Percentiles rank a stretch among this genome's conserved stretches.
Evolutionary conservation across 30 jellyfish, hydroid and myxozoan species (phyloP).

Genomic region (Mastigias papua): DNA sequence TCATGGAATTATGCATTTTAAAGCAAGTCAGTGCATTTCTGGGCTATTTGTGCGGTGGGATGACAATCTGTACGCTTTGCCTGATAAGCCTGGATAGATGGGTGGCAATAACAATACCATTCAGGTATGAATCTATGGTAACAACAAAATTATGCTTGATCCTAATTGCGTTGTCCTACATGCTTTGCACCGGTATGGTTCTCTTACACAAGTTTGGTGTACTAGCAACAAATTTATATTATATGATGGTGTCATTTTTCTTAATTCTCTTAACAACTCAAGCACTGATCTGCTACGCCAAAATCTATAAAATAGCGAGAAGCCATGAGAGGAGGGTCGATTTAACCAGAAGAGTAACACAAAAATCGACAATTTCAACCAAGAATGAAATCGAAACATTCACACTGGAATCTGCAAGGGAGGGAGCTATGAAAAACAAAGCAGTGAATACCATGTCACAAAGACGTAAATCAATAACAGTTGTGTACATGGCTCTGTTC

Average conservation of each 20-base stretch:
- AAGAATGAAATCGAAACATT: neutral
- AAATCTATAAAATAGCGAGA: slow-evolving; percentile 27
- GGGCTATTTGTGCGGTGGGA: slow-evolving; percentile 27
- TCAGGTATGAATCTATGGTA: slow-evolving; percentile 1
- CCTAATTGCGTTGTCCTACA: neutral
- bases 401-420: neutral
- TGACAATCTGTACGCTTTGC: slow-evolving; percentile 3
- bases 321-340: slow-evolving; percentile 19
- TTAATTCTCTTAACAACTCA: neutral
- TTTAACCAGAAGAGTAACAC: neutral
- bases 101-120: slow-evolving; percentile 21
- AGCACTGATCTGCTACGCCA: slow-evolving; percentile 19
- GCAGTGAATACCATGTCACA: neutral
- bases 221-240: neutral
- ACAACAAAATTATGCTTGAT: neutral
- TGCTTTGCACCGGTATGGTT: neutral
- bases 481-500: neutral
- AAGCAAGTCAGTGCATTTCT: slow-evolving; percentile 1
- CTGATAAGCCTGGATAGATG: slow-evolving; percentile 35
- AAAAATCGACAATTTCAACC: neutral
- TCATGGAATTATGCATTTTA: neutral
- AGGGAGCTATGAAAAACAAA: neutral
- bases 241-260: slow-evolving; percentile 1
- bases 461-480: slow-evolving; percentile 28
- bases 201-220: neutral